These are phyloP conservation scores for Whitmania pigra DNA, from an alignment of 1,140 invertebrate genomes.

Conservation along the genomic window DNA sequence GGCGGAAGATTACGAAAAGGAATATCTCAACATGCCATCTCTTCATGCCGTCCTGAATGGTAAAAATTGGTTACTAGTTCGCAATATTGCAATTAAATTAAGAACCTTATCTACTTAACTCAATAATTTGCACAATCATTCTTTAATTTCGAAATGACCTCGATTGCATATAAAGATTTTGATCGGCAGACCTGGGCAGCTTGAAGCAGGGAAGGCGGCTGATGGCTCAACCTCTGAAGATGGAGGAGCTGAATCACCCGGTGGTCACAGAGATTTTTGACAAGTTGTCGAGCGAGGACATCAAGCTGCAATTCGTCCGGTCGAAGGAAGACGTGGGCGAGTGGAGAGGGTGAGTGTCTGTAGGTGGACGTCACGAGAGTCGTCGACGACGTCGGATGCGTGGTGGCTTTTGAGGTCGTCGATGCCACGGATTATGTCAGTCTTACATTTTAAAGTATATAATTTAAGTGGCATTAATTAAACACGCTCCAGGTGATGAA, in stretches of 20 bases:
- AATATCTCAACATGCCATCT: conserved; percentile 14
- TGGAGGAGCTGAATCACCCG: background rate
- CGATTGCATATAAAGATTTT: no score
- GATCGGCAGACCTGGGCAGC: background rate
- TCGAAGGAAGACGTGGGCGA: background rate
- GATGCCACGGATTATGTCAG: no score
- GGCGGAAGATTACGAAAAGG: conserved; percentile 2
- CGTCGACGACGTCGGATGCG: no score
- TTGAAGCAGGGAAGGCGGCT: conserved; percentile 9
- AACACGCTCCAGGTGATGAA: background rate
- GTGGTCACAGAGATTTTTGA: conserved; percentile 6
- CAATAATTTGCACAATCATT: no score
- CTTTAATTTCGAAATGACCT: no score
- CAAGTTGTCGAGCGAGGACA: background rate
- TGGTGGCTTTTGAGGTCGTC: background rate
- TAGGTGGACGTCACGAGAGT: no score
- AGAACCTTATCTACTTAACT: no score
- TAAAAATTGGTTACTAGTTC: background rate
- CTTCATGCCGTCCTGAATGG: conserved; percentile 13
- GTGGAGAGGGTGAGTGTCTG: conserved; percentile 9
- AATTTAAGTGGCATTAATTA: no score
- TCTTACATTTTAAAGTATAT: no score
- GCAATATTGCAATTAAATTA: no score
- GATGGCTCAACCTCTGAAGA: conserved; percentile 8
- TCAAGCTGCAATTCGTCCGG: conserved; percentile 15